These are phyloP conservation scores for Ceyx cyanopectus DNA, from an alignment of 2,113 vertebrate species.

Conservation along the genomic window DNA sequence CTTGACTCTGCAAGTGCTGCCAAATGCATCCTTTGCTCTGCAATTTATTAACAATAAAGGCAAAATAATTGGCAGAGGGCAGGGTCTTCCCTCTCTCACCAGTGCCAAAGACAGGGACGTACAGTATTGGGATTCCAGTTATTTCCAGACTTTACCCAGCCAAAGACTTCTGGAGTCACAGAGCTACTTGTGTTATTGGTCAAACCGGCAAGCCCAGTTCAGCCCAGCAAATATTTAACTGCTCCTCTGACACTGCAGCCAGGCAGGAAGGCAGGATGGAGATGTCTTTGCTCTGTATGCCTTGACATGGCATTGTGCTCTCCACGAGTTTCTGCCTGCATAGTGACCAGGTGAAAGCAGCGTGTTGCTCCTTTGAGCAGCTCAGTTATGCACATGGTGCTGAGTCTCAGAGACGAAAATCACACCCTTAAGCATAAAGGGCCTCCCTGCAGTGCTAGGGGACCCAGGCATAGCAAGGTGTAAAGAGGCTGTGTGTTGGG, in stretches of 20 bases:
- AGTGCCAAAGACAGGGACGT: fast-evolving
- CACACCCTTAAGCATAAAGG: not conserved
- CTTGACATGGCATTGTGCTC: fast-evolving
- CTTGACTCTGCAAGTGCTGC: not conserved
- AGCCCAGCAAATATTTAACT: not conserved
- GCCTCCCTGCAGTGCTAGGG: not conserved
- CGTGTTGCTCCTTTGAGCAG: not conserved
- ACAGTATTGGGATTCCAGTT: fast-evolving
- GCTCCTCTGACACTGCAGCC: not conserved
- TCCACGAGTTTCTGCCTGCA: fast-evolving
- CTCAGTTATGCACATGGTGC: fast-evolving
- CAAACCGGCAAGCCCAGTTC: not conserved
- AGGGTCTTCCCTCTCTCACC: not conserved
- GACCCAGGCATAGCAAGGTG: fast-evolving
- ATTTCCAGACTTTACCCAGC: not conserved
- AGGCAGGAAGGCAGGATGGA: not conserved
- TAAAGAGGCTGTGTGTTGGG: not conserved
- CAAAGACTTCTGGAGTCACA: not conserved
- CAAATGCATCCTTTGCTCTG: not conserved
- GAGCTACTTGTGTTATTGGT: not conserved
- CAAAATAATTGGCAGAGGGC: not conserved
- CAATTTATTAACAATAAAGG: not conserved
- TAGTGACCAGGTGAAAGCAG: not conserved
- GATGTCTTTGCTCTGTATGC: not conserved
- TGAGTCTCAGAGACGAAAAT: not conserved